Evolutionary conservation across 2,797 vertebrate species (phyloP).

Genomic region (Jordanella pulchra): DNA sequence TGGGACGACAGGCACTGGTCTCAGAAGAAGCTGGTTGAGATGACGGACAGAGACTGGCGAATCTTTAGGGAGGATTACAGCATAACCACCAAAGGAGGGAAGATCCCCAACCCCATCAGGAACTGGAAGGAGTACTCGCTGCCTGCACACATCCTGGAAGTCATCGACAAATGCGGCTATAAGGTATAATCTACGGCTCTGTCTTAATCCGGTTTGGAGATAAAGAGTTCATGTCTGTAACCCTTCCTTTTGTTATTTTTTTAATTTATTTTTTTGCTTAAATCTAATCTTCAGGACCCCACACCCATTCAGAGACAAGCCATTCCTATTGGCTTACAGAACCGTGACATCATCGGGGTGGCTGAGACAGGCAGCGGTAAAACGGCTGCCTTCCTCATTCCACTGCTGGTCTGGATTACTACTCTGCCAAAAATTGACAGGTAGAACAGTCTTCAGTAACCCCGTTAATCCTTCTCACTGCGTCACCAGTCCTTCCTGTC

Average conservation of each 20-base stretch:
- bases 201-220: not conserved
- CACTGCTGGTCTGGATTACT: slow-evolving; percentile 96
- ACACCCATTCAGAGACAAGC: slow-evolving; percentile 98
- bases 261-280: not conserved
- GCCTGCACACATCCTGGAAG: slow-evolving; percentile 94
- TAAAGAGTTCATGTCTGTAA: not conserved
- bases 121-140: slow-evolving; percentile 96
- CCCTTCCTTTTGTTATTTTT: not conserved
- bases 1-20: slow-evolving; percentile 99
- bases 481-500: not conserved
- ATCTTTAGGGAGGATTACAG: slow-evolving; percentile 98
- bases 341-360: slow-evolving; percentile 97
- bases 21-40: slow-evolving; percentile 99
- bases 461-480: not conserved
- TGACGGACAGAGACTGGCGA: slow-evolving; percentile 98
- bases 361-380: slow-evolving; percentile 97
- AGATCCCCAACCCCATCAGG: slow-evolving; percentile 97
- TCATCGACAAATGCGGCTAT: slow-evolving; percentile 98
- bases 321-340: slow-evolving; percentile 97
- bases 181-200: slow-evolving; percentile 79
- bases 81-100: slow-evolving; percentile 98
- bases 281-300: slow-evolving; percentile 82
- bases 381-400: slow-evolving; percentile 97
- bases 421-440: slow-evolving; percentile 97
- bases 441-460: slow-evolving; percentile 63